Conservation (phyloP, 2,113 vertebrate genomes). For the Ictalurus furcatus region DNA sequence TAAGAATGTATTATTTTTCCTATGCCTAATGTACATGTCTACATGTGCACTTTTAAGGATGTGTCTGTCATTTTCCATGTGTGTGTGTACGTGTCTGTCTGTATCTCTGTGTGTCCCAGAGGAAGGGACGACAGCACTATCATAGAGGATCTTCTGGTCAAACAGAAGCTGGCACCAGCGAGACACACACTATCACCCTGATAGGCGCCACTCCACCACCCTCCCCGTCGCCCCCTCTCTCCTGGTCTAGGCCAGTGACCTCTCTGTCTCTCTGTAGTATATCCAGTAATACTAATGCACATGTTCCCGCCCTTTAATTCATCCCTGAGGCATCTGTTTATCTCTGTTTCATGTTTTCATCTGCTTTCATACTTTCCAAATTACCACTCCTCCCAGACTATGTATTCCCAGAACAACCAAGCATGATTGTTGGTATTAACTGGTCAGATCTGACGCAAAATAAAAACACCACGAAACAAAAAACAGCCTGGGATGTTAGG, state of each 20-base stretch:
- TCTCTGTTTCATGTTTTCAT: not conserved
- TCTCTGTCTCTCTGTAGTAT: constrained; percentile 36
- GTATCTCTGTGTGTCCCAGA: constrained; percentile 29
- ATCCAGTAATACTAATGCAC: not conserved
- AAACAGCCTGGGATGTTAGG: constrained; percentile 4
- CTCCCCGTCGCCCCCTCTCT: constrained; percentile 32
- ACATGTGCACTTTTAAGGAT: not conserved
- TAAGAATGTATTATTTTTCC: not conserved
- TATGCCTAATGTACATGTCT: not conserved
- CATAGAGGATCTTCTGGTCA: constrained; percentile 70
- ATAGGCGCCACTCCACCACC: constrained; percentile 65
- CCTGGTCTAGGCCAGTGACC: constrained; percentile 63
- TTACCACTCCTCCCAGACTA: not conserved
- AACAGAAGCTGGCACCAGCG: constrained; percentile 73
- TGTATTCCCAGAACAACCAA: not conserved
- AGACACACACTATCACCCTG: constrained; percentile 63
- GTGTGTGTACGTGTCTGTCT: not conserved
- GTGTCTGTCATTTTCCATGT: not conserved
- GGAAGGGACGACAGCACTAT: constrained; percentile 59
- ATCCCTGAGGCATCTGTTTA: not conserved
- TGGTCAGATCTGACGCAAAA: not conserved
- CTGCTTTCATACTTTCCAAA: no score
- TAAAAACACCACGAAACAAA: not conserved
- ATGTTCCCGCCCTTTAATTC: not conserved
- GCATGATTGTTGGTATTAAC: constrained; percentile 7